Percentiles rank a stretch among this genome's conserved stretches.
Conservation (phyloP, 2,113 vertebrate genomes). For the rat (Rattus norvegicus) region GRCr8 NC_086021.1:188224501-188225000, state of each 20-base stretch:
- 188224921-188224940: background rate
- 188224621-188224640: background rate
- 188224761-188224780: background rate
- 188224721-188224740: background rate
- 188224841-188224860: background rate
- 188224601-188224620: background rate
- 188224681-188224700: background rate
- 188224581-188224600: background rate
- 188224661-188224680: background rate
- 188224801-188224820: background rate
- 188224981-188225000: background rate
- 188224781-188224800: background rate
- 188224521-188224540: background rate
- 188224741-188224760: background rate
- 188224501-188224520: background rate
- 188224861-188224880: background rate
- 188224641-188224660: background rate
- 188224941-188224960: background rate
- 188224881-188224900: background rate
- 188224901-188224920: too few species aligned
- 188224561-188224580: background rate
- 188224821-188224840: background rate
- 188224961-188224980: too few species aligned
- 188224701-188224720: background rate
- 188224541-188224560: background rate